A percentile compares a stretch with the other conserved stretches of the same genome.
These are phyloP conservation scores for Muscidifurax raptorellus DNA, from an alignment of 1,140 invertebrate species.

Conservation along the genomic window DNA sequence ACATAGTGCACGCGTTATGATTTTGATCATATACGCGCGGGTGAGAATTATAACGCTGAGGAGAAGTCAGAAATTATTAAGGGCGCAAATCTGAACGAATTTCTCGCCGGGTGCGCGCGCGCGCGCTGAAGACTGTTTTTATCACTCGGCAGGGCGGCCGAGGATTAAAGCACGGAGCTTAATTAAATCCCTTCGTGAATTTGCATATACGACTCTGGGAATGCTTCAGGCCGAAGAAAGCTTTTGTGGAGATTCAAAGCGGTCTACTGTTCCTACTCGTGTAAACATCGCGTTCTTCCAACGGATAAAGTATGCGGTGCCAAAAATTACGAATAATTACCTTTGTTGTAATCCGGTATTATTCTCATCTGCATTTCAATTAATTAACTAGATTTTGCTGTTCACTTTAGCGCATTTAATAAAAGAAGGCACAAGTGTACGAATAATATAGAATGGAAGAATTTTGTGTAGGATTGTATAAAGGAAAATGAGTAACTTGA, in stretches of 20 bases:
- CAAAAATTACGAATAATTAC: slow-evolving; percentile 36
- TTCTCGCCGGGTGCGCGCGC: slow-evolving; percentile 42
- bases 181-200: slow-evolving; percentile 74
- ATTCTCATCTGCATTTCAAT: background rate
- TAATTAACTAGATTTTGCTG: background rate
- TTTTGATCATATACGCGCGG: background rate
- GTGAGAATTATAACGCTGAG: background rate
- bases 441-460: background rate
- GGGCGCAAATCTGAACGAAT: slow-evolving; percentile 42
- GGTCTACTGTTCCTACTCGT: slow-evolving; percentile 33
- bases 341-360: background rate
- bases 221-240: slow-evolving; percentile 66
- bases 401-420: background rate
- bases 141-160: slow-evolving; percentile 23
- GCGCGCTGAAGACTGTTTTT: slow-evolving; percentile 37
- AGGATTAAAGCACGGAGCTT: slow-evolving; percentile 59
- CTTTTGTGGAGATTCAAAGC: slow-evolving; percentile 70
- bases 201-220: slow-evolving; percentile 67
- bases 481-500: background rate
- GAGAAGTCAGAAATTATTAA: background rate
- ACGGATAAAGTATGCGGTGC: background rate
- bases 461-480: background rate
- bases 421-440: background rate
- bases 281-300: slow-evolving; percentile 36
- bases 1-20: background rate